Evolutionary conservation across 1,140 invertebrate species (phyloP).

Genomic region (Parapsyche elsis): DNA sequence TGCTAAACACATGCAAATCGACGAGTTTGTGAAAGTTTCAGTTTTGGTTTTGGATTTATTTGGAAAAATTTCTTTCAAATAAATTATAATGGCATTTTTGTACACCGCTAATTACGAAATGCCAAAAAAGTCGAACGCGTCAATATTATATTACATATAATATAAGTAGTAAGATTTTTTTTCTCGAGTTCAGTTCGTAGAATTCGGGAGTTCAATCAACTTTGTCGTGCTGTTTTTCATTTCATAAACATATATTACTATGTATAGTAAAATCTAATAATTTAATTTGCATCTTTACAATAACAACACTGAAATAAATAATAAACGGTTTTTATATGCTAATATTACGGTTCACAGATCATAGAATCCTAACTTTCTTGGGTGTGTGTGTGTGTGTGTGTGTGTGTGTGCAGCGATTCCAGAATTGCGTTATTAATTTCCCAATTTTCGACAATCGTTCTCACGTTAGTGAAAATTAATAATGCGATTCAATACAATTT

Average conservation of each 20-base stretch:
- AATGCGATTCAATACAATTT: no score
- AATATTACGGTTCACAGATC: background rate
- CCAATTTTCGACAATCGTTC: background rate
- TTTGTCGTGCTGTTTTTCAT: background rate
- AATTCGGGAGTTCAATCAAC: conserved; percentile 20
- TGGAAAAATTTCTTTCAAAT: no score
- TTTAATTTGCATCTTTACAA: conserved; percentile 8
- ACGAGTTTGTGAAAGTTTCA: no score
- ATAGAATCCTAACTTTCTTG: background rate
- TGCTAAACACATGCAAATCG: no score
- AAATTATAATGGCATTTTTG: no score
- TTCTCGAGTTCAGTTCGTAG: background rate
- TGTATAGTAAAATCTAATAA: background rate
- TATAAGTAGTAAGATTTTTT: no score
- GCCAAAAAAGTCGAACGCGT: background rate
- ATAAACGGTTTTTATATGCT: background rate
- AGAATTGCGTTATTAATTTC: conserved; percentile 3
- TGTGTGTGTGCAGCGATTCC: background rate
- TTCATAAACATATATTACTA: background rate
- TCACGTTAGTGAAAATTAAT: background rate
- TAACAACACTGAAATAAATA: background rate
- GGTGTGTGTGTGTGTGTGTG: no score
- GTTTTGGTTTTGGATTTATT: no score
- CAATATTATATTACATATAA: background rate
- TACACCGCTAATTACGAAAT: background rate